A percentile compares a stretch with the other conserved stretches of the same genome.
phyloP scores from a whole-genome alignment of 2,113 vertebrate genomes.

The Hydropotes inermis region DNA sequence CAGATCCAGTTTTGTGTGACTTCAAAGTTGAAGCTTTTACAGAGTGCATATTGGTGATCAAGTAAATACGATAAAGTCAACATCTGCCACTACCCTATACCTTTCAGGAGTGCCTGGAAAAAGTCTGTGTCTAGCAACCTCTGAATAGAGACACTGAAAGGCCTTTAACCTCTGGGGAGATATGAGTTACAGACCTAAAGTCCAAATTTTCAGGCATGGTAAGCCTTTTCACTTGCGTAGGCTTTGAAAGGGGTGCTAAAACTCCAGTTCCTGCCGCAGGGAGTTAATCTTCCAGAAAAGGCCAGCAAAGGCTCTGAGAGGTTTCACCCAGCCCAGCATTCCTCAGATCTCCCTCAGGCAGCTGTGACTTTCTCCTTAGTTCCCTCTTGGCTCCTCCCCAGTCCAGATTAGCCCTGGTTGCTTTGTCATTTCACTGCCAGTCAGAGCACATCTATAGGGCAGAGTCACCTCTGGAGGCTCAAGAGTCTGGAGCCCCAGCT shows the following conservation, averaged over 20 bases:
- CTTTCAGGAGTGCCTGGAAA: neutral
- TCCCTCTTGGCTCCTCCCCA: neutral
- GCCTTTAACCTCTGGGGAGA: neutral
- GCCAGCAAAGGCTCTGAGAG: neutral
- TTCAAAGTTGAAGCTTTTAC: neutral
- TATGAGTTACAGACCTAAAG: neutral
- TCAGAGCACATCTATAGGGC: neutral
- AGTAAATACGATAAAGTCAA: neutral
- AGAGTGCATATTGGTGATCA: neutral
- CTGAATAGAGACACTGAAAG: neutral
- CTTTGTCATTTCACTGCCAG: neutral
- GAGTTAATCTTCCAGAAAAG: neutral
- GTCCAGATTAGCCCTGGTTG: neutral
- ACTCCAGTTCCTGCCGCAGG: neutral
- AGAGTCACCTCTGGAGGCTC: conserved; percentile 66
- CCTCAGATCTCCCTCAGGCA: neutral
- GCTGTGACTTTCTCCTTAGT: neutral
- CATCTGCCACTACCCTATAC: neutral
- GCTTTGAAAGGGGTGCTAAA: neutral
- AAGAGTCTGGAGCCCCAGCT: neutral
- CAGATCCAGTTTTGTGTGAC: neutral
- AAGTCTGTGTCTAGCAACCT: neutral
- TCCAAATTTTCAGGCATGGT: neutral
- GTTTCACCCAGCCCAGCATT: neutral
- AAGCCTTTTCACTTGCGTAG: neutral